Percentiles rank a stretch among this genome's conserved stretches.
phyloP scores from a whole-genome alignment of 2,113 vertebrate genomes.

The Callocephalon fimbriatum region DNA sequence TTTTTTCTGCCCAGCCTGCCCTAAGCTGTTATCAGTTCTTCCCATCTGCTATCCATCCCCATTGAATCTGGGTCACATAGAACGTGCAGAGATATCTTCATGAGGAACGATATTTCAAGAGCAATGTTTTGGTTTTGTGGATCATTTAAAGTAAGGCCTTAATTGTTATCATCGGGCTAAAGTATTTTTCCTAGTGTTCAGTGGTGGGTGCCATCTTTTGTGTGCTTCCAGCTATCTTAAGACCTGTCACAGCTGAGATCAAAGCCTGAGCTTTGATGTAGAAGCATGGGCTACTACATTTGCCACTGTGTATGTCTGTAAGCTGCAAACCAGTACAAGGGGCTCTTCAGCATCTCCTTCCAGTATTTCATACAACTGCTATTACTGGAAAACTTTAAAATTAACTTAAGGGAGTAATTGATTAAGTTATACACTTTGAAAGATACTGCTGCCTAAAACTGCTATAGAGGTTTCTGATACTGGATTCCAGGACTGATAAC shows the following conservation, averaged over 20 bases:
- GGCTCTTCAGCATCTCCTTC: not conserved
- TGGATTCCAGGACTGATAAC: not conserved
- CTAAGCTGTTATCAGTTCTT: not conserved
- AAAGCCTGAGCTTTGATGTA: not conserved
- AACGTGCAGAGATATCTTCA: not conserved
- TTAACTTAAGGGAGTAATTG: not conserved
- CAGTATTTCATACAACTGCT: not conserved
- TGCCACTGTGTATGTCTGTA: accelerated
- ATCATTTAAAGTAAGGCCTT: not conserved
- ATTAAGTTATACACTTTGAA: not conserved
- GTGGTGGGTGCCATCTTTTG: not conserved
- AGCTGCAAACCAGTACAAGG: not conserved
- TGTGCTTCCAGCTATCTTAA: not conserved
- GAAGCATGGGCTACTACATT: not conserved
- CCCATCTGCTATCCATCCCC: not conserved
- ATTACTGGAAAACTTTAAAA: not conserved
- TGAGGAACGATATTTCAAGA: not conserved
- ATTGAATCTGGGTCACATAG: not conserved
- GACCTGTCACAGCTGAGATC: not conserved
- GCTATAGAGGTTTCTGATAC: not conserved
- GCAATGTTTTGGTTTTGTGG: not conserved
- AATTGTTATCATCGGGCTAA: not conserved
- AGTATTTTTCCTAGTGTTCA: not conserved
- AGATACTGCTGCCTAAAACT: not conserved
- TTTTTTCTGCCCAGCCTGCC: not conserved